Conservation (phyloP, 64 coral and sea anemone species). For the Montipora capricornis region DNA sequence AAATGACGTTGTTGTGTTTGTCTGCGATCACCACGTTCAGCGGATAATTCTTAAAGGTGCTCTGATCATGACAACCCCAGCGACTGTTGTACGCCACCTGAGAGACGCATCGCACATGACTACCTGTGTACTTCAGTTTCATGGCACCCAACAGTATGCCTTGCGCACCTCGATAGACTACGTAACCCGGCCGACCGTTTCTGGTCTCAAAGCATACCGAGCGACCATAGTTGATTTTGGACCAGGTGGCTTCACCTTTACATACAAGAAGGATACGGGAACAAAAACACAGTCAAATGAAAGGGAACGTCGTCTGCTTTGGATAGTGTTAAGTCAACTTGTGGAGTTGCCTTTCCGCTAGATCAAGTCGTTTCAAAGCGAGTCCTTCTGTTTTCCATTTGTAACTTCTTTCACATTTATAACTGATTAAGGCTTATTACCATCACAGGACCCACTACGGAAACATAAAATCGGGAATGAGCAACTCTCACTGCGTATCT, state of each 20-base stretch:
- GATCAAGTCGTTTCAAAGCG: too few species aligned
- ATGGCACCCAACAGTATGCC: slow-evolving; percentile 44
- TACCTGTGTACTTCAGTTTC: slow-evolving; percentile 48
- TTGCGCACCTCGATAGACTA: slow-evolving; percentile 32
- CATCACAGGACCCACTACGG: too few species aligned
- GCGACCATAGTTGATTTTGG: neutral
- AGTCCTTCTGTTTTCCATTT: too few species aligned
- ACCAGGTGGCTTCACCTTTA: neutral
- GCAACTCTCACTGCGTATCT: too few species aligned
- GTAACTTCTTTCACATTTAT: too few species aligned
- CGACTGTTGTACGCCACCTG: slow-evolving; percentile 55
- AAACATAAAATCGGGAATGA: too few species aligned
- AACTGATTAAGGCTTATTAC: too few species aligned
- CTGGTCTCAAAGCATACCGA: slow-evolving; percentile 61
- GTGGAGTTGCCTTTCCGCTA: too few species aligned
- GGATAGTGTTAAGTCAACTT: too few species aligned
- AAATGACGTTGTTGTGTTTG: slow-evolving; percentile 55
- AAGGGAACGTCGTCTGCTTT: too few species aligned
- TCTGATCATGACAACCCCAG: slow-evolving; percentile 75
- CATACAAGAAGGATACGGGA: too few species aligned
- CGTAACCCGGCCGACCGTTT: slow-evolving; percentile 48
- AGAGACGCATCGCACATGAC: slow-evolving; percentile 51
- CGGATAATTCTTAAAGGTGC: slow-evolving; percentile 7
- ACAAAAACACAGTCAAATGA: too few species aligned
- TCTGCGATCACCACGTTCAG: slow-evolving; percentile 69